These are phyloP conservation scores for Drosophila pseudotalamancana DNA, from an alignment of 2,888 invertebrate genomes.

Conservation along the genomic window DNA sequence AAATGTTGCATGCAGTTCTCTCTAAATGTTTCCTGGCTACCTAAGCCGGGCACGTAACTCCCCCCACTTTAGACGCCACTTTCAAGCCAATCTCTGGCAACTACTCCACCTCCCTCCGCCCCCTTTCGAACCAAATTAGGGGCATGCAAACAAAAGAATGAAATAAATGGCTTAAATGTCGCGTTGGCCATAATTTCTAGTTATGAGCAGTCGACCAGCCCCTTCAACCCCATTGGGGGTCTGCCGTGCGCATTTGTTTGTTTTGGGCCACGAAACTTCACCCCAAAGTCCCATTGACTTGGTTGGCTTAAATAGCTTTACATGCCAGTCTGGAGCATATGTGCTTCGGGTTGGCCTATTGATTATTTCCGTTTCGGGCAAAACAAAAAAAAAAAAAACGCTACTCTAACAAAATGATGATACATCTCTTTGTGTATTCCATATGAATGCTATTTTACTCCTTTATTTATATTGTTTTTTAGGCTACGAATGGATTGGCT, in stretches of 20 bases:
- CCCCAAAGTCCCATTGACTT: constrained; percentile 62
- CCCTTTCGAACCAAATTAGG: constrained; percentile 55
- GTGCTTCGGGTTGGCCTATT: constrained; percentile 43
- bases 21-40: constrained; percentile 28
- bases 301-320: constrained; percentile 71
- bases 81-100: neutral
- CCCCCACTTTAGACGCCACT: neutral
- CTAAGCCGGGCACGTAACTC: constrained; percentile 16
- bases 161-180: constrained; percentile 80
- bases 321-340: constrained; percentile 52
- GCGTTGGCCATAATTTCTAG: constrained; percentile 78
- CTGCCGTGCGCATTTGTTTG: constrained; percentile 67
- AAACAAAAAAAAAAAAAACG: neutral
- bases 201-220: constrained; percentile 47
- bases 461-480: constrained; percentile 64
- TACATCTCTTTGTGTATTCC: constrained; percentile 37
- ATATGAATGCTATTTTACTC: constrained; percentile 27
- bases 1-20: constrained; percentile 63
- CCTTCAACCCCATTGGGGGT: neutral
- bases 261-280: constrained; percentile 59
- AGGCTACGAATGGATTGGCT: constrained; percentile 94
- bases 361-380: constrained; percentile 29
- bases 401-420: constrained; percentile 31
- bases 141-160: constrained; percentile 61
- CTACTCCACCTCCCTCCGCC: neutral